Conservation (phyloP, 2,113 vertebrate genomes). For the Carassius gibelio region DNA sequence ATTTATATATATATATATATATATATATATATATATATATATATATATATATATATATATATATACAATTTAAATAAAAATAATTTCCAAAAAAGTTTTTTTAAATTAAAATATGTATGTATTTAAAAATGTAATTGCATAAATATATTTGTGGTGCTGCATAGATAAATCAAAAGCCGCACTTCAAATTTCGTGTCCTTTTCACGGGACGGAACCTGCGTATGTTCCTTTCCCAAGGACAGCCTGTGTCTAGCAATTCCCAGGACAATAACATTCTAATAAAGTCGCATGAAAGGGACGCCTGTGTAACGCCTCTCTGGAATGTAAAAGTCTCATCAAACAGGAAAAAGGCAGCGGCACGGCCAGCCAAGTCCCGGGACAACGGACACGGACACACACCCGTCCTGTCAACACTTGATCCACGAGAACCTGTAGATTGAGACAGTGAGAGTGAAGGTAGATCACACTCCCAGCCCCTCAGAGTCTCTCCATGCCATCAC, state of each 20-base stretch:
- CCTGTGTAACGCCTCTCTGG: conserved; percentile 53
- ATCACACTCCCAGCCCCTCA: background rate
- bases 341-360: conserved; percentile 36
- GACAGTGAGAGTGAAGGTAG: conserved; percentile 32
- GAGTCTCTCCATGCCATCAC: background rate
- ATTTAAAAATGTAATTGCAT: no score
- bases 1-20: no score
- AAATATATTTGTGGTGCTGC: background rate
- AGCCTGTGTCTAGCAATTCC: conserved; percentile 15
- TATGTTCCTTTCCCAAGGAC: conserved; percentile 28
- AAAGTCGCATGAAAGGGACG: conserved; percentile 35
- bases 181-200: background rate
- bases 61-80: no score
- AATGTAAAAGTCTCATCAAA: conserved; percentile 54
- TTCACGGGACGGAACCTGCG: background rate
- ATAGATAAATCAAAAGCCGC: background rate
- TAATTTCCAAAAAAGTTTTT: no score
- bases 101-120: no score
- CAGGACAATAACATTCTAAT: conserved; percentile 39
- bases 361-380: conserved; percentile 46
- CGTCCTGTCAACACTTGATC: conserved; percentile 25
- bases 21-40: no score
- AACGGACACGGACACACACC: conserved; percentile 23
- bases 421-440: conserved; percentile 13
- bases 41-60: no score